These are phyloP conservation scores for Drosophila pseudoobscura DNA, from an alignment of 1,140 invertebrate species.

Conservation along the genomic window DNA sequence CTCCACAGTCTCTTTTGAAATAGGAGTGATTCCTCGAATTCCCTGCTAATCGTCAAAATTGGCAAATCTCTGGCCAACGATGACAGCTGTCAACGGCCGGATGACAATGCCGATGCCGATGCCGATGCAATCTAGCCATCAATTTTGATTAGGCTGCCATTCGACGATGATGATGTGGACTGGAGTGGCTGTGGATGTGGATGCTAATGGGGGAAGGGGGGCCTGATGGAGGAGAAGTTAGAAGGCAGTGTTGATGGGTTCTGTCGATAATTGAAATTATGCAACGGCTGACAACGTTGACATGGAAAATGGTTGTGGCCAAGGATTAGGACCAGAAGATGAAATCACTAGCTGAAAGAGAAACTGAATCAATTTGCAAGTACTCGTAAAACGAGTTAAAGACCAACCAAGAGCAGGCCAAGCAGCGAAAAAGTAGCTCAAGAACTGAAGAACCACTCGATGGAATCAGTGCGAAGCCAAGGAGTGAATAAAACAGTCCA, in stretches of 20 bases:
- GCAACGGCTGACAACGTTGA: conserved; percentile 34
- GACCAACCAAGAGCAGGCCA: too few species aligned
- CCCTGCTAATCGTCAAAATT: conserved; percentile 62
- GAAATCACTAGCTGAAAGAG: not conserved
- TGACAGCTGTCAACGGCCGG: conserved; percentile 66
- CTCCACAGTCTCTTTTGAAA: conserved; percentile 1
- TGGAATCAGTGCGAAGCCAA: too few species aligned
- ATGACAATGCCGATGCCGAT: conserved; percentile 29
- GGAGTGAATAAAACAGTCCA: too few species aligned
- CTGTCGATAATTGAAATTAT: conserved; percentile 65
- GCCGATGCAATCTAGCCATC: conserved; percentile 56
- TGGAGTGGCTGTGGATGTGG: not conserved
- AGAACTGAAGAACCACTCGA: too few species aligned
- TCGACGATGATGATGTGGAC: not conserved
- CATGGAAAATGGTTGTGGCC: conserved; percentile 1
- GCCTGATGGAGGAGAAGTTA: too few species aligned
- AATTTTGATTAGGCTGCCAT: conserved; percentile 68
- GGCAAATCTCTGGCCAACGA: conserved; percentile 45
- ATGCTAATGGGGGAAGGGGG: not conserved
- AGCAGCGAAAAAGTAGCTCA: too few species aligned
- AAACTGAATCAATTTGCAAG: conserved; percentile 1
- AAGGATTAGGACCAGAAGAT: not conserved
- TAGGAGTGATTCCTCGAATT: not conserved
- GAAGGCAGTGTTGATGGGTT: conserved; percentile 3
- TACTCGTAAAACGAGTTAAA: too few species aligned